These are phyloP conservation scores for Coracopsis vasa DNA, from an alignment of 2,113 vertebrate species.

Conservation along the genomic window DNA sequence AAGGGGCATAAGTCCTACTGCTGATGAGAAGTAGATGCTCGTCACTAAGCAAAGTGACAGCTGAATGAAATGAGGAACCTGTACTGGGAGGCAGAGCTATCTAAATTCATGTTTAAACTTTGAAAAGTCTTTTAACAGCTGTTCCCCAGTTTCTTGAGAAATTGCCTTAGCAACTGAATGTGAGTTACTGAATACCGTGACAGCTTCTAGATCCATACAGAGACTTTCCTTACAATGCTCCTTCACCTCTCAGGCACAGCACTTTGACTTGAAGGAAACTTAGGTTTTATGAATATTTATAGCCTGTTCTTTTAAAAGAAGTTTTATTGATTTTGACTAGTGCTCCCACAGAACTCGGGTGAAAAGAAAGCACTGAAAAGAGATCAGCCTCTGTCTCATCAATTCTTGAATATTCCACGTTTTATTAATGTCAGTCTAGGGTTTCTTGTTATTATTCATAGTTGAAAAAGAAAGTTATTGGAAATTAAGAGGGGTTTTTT, in stretches of 20 bases:
- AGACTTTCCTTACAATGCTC: background rate
- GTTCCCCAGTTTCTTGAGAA: background rate
- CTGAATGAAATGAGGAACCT: background rate
- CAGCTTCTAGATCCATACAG: background rate
- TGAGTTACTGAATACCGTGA: background rate
- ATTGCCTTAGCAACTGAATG: slow-evolving; percentile 21
- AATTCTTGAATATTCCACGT: slow-evolving; percentile 5
- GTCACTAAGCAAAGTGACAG: background rate
- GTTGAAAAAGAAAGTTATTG: background rate
- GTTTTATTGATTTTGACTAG: slow-evolving; percentile 38
- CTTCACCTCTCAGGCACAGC: background rate
- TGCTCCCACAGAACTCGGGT: background rate
- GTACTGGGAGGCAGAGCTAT: background rate
- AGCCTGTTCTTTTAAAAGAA: slow-evolving; percentile 13
- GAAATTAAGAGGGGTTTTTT: background rate
- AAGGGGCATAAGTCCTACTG: background rate
- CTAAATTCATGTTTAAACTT: slow-evolving; percentile 3
- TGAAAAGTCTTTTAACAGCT: background rate
- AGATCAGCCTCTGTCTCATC: slow-evolving; percentile 28
- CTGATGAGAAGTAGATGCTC: background rate
- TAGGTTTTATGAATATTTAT: slow-evolving; percentile 28
- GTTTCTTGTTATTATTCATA: background rate
- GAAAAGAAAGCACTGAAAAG: slow-evolving; percentile 10
- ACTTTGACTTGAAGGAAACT: slow-evolving; percentile 23
- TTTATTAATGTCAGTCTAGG: background rate